Base-by-base conservation (phyloP, 1,140 invertebrate genomes). In the Acyrthosiphon pisum region DNA sequence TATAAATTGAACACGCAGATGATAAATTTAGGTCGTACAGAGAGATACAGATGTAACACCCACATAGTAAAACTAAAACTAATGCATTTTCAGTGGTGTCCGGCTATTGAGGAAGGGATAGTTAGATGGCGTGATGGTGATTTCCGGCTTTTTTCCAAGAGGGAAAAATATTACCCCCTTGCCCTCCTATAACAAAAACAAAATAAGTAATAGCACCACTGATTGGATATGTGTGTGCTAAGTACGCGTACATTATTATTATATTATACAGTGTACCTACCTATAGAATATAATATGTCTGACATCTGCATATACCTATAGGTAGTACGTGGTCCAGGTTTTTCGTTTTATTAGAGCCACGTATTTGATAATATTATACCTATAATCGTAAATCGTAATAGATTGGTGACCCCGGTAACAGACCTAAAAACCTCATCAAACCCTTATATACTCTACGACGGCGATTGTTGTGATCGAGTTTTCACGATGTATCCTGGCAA, bases 361-460 rank as follows among this genome's bases (percentile, higher is more conserved):
- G 60, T 76, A 76, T 76, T 76, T n/a, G n/a, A 76, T 76, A 76
- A 76, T 76, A 76, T 76, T 76, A 76, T 76, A 76, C 60, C 60
- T 23, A 76, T 76, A 76, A n/a, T 76, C 60, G 60, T 76, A 76
- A 76, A 76, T n/a, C 60, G 30, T n/a, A 76, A 76, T 76, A 76
- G 60, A 14, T 14, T 18, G 60, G 30, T 76, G 60, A 76, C 14
- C 60, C 60, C 14, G n/a, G 60, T n/a, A 18, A 35, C 60, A 35
- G 30, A 6, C 14, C 60, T 76, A 76, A 76, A 6, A 76, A n/a
- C 60, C 60, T 68, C 60, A 68, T 68, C 30, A 68, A 68, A 30
- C 30, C 30, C 26, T 68, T 30, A n/a, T n/a, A 68, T 41, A 41
- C n/a, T 76, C 30, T 76, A n/a, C n/a, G n/a, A 76, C 30, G 18